Evolutionary conservation across 1,140 invertebrate species (phyloP).

Genomic region (Pseudomyrmex gracilis): DNA sequence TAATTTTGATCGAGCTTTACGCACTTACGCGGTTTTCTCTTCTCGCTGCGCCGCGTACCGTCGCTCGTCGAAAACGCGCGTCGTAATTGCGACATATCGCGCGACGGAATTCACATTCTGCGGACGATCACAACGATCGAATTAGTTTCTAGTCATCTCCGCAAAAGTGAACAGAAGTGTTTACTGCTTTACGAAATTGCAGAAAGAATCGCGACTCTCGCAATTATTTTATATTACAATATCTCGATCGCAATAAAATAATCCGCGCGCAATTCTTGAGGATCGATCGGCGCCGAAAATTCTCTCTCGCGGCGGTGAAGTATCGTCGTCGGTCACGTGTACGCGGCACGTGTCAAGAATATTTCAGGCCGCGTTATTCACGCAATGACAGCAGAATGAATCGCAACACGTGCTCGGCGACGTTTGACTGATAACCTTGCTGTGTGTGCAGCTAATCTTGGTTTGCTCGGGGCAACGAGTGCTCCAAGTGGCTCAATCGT

Average conservation of each 20-base stretch:
- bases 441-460: conserved; percentile 69
- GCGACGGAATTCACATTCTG: not conserved
- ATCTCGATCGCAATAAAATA: too few relatives aligned
- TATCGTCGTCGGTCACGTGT: conserved; percentile 63
- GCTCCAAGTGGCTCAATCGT: conserved; percentile 49
- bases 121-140: conserved; percentile 23
- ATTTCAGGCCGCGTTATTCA: conserved; percentile 83
- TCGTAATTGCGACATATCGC: not conserved
- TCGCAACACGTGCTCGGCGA: conserved; percentile 81
- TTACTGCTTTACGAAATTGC: not conserved
- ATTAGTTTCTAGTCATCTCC: conserved; percentile 4
- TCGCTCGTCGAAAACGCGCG: not conserved
- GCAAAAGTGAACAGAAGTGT: not conserved
- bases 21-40: not conserved
- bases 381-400: conserved; percentile 83
- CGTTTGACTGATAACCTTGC: conserved; percentile 82
- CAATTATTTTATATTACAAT: conserved; percentile 30
- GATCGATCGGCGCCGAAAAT: not conserved
- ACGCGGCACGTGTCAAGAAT: conserved; percentile 75
- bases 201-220: not conserved
- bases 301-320: conserved; percentile 22
- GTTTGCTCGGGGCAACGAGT: conserved; percentile 18
- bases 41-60: not conserved
- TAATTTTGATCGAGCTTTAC: conserved; percentile 60
- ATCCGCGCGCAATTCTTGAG: too few relatives aligned